Conservation (phyloP, 2,113 vertebrate species). For the Barbus barbus region DNA sequence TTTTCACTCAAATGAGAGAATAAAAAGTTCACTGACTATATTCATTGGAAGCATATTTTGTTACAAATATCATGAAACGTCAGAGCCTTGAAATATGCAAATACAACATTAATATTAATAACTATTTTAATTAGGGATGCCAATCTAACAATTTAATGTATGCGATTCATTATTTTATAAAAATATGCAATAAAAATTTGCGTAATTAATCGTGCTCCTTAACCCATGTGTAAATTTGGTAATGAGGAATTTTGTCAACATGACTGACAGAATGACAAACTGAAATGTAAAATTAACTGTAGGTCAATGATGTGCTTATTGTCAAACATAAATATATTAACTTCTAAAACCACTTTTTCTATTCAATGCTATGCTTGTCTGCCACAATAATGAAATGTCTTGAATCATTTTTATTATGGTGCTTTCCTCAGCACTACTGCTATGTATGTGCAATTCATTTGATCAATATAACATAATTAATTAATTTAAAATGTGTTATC, state of each 20-base stretch:
- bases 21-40: not conserved
- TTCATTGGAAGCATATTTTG: not conserved
- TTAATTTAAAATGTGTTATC: not conserved
- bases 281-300: not conserved
- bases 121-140: not conserved
- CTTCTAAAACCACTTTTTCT: not conserved
- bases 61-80: conserved; percentile 10
- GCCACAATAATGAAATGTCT: not conserved
- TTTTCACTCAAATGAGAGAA: conserved; percentile 8
- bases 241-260: not conserved
- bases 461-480: not conserved
- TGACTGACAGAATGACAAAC: not conserved
- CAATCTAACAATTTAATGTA: not conserved
- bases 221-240: not conserved
- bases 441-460: not conserved
- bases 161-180: not conserved
- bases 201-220: not conserved
- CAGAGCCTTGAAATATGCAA: conserved; percentile 10
- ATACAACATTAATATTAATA: conserved; percentile 10
- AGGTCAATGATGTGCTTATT: not conserved
- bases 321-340: too few relatives aligned
- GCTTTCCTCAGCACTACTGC: not conserved
- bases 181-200: not conserved
- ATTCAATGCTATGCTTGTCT: not conserved
- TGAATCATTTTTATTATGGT: not conserved